Evolutionary conservation across 2,113 vertebrate species (phyloP).

Genomic region (Salvelinus alpinus): DNA sequence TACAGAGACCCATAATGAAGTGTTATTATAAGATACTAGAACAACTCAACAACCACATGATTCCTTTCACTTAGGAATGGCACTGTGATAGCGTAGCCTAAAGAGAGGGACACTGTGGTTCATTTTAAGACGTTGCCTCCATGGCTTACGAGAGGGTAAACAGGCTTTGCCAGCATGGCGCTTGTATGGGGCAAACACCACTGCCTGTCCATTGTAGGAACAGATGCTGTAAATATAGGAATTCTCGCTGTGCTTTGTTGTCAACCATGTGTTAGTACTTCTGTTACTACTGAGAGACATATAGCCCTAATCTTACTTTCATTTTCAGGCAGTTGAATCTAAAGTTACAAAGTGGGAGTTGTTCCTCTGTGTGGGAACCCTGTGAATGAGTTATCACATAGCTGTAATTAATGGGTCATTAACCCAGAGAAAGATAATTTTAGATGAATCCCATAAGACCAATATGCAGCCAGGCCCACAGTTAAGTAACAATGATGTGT

Average conservation of each 20-base stretch:
- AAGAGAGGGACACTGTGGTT: neutral
- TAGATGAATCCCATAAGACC: neutral
- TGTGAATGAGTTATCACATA: neutral
- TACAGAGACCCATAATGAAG: too few relatives aligned
- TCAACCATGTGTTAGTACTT: neutral
- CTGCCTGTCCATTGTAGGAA: neutral
- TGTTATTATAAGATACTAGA: too few relatives aligned
- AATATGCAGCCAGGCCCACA: neutral
- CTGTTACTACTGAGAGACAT: neutral
- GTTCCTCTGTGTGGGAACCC: too few relatives aligned
- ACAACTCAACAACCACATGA: too few relatives aligned
- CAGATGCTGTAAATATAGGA: slow-evolving; percentile 19
- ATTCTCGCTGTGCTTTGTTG: neutral
- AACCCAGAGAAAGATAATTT: neutral
- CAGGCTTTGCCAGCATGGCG: slow-evolving; percentile 20
- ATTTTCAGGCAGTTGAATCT: neutral
- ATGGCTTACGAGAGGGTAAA: slow-evolving; percentile 6
- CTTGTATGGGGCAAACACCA: slow-evolving; percentile 18
- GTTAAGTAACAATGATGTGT: neutral
- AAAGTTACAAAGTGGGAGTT: neutral
- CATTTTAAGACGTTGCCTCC: neutral
- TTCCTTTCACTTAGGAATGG: too few relatives aligned
- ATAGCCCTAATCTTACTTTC: too few relatives aligned
- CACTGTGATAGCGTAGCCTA: too few relatives aligned
- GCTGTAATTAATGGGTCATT: neutral